Conservation (phyloP, 2,888 invertebrate species). For the Troides helena region DNA sequence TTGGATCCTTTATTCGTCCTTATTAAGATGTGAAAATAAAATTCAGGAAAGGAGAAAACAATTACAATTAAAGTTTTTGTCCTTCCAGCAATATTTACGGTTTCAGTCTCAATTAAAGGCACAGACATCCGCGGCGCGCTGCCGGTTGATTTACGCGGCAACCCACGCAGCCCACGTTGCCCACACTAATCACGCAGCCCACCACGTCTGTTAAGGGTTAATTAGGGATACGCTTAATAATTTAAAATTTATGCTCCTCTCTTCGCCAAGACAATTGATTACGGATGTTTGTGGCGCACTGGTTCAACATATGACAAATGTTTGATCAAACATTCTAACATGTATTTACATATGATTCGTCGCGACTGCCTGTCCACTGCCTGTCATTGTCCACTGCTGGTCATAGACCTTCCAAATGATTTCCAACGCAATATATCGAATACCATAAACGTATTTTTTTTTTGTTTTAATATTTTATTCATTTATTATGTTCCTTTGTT, state of each 20-base stretch:
- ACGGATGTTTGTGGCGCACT: slow-evolving; percentile 43
- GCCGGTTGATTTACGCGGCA: slow-evolving; percentile 60
- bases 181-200: slow-evolving; percentile 40
- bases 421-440: too few species aligned
- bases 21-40: slow-evolving; percentile 22
- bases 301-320: slow-evolving; percentile 34
- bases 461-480: neutral
- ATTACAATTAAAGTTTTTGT: slow-evolving; percentile 29
- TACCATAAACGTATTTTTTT: slow-evolving; percentile 22
- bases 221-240: slow-evolving; percentile 66
- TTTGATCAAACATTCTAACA: slow-evolving; percentile 30
- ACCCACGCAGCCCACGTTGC: slow-evolving; percentile 37
- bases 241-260: slow-evolving; percentile 57
- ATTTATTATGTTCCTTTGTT: slow-evolving; percentile 11
- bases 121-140: slow-evolving; percentile 50
- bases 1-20: slow-evolving; percentile 4
- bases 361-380: too few species aligned
- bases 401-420: too few species aligned
- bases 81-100: slow-evolving; percentile 42
- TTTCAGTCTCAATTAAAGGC: slow-evolving; percentile 55
- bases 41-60: slow-evolving; percentile 12
- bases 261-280: slow-evolving; percentile 59
- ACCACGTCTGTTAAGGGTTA: slow-evolving; percentile 67
- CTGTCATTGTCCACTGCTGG: too few species aligned
- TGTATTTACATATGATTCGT: too few species aligned